Percentiles rank a stretch among this genome's conserved stretches.
Evolutionary conservation across 2,888 invertebrate genomes (phyloP).

Genomic region (Geophilus truncorum): DNA sequence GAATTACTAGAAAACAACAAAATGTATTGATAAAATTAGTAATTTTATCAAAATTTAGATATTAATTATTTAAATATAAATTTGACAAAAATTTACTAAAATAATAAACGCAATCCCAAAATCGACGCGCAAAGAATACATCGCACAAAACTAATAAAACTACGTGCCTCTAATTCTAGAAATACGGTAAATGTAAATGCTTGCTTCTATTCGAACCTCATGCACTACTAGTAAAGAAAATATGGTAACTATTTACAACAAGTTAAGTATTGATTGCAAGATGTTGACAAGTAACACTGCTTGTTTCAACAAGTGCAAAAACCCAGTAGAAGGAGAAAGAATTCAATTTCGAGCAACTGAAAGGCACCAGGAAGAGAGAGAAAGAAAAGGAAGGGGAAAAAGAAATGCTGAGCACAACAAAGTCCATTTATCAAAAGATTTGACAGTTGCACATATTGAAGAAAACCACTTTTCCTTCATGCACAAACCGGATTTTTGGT

Average conservation of each 20-base stretch:
- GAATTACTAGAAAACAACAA: too few relatives aligned
- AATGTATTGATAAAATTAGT: too few relatives aligned
- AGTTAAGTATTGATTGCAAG: not conserved
- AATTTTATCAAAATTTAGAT: too few relatives aligned
- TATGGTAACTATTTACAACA: not conserved
- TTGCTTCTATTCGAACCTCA: too few relatives aligned
- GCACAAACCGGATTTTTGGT: not conserved
- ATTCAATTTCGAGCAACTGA: not conserved
- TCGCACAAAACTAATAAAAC: too few relatives aligned
- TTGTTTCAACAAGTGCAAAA: not conserved
- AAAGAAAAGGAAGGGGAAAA: not conserved
- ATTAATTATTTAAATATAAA: too few relatives aligned
- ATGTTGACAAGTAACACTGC: not conserved
- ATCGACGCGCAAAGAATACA: too few relatives aligned
- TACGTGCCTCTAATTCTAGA: too few relatives aligned
- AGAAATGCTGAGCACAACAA: not conserved
- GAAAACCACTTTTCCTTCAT: not conserved
- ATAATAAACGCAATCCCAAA: too few relatives aligned
- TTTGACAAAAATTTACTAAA: too few relatives aligned
- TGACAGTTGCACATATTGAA: not conserved
- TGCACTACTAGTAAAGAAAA: too few relatives aligned
- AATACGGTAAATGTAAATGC: too few relatives aligned
- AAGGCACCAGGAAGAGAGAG: not conserved
- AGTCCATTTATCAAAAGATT: not conserved
- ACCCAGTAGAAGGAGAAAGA: not conserved